Base-by-base conservation (phyloP, 2,888 invertebrate genomes). In the Lepidochitona cinerea region DNA sequence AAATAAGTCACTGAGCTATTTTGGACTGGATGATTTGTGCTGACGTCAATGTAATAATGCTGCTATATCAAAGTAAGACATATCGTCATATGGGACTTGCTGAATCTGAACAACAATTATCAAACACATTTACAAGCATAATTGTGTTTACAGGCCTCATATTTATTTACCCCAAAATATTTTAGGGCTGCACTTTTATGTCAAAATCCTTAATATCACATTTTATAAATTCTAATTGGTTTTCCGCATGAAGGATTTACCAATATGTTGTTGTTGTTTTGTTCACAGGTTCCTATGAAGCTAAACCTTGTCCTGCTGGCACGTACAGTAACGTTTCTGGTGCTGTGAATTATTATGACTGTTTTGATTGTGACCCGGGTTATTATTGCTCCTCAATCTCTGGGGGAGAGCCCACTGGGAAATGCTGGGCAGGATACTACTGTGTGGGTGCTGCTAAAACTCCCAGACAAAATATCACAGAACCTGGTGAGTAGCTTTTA, bases 251-350 rank as follows among this genome's bases (percentile, higher is more conserved):
- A 41, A 41, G 18, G 9, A 41, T 41, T 41, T 41, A 41, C 41
- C 49, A n/a, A n/a, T n/a, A 5, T 49, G 7, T 49, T 49, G 2
- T 49, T 49, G 2, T 2, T 49, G 49, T 49, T 49, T 33, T n/a
- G n/a, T 12, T 68, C 64, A 5, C 77, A 88, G 89, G 89, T 14
- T 86, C 88, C 0, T 87, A 73, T 70, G 84, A 79, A 7, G 86
- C 87, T 2, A 79, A 75, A 9, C 85, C 87, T 0, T 89, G 89
- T 75, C 89, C 89, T 0, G 70, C 80, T 52, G 89, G 89, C n/a
- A 89, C 89, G 6, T 89, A 89, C 81, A 89, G 88, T 73, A 89
- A 89, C 73, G 84, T 82, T 18, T 82, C 87, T 0, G 89, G 89
- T 14, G 87, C 88, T n/a, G 84, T 87, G 14, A 87, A 87, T 78